Percentiles rank a stretch among this genome's conserved stretches.
Conservation (phyloP, 2,797 vertebrate genomes). For the Microctenopoma steveboyesi region DNA sequence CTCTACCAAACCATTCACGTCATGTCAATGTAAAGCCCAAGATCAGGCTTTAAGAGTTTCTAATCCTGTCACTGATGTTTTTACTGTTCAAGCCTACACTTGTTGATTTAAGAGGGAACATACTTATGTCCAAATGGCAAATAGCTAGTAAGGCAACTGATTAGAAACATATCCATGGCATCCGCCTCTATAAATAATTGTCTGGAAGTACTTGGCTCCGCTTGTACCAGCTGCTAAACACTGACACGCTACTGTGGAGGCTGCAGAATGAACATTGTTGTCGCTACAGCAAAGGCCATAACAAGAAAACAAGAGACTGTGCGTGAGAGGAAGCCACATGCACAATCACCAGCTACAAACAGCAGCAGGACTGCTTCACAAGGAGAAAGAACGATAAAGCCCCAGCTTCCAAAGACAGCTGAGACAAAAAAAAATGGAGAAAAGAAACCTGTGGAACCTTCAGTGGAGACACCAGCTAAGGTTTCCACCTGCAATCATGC, state of each 20-base stretch:
- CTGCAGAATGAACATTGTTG: constrained; percentile 51
- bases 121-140: constrained; percentile 55
- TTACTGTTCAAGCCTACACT: constrained; percentile 26
- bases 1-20: not conserved
- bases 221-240: constrained; percentile 65
- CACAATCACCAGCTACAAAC: constrained; percentile 11
- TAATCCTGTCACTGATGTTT: constrained; percentile 21
- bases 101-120: constrained; percentile 58
- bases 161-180: constrained; percentile 82
- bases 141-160: constrained; percentile 70
- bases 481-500: constrained; percentile 14
- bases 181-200: constrained; percentile 82
- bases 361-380: constrained; percentile 3
- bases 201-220: constrained; percentile 50
- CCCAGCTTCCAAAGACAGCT: constrained; percentile 73
- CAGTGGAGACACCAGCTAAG: constrained; percentile 30
- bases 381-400: constrained; percentile 75
- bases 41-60: constrained; percentile 16
- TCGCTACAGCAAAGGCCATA: constrained; percentile 42
- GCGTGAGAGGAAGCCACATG: constrained; percentile 8
- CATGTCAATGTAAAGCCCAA: not conserved
- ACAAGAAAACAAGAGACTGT: constrained; percentile 40
- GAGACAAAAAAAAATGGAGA: constrained; percentile 71
- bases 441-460: constrained; percentile 29
- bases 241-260: constrained; percentile 49